Percentiles rank a stretch among this genome's conserved stretches.
Evolutionary conservation across 2,797 vertebrate genomes (phyloP).

Genomic region (Cynopterus sphinx): DNA sequence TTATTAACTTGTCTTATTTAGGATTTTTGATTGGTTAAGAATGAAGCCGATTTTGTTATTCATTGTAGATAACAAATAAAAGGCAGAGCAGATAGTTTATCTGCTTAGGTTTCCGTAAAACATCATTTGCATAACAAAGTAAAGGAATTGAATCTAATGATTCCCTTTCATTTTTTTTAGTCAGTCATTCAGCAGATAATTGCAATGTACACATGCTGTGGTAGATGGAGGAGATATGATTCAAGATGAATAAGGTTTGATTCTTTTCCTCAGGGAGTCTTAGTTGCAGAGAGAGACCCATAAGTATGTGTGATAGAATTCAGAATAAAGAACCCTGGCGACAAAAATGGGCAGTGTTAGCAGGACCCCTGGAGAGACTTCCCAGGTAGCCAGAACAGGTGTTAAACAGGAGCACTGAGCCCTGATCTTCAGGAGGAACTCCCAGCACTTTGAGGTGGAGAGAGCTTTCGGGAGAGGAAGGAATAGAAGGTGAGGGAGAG

Average conservation of each 20-base stretch:
- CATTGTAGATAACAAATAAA: not conserved
- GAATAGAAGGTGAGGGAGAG: not conserved
- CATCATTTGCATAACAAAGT: not conserved
- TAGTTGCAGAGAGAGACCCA: not conserved
- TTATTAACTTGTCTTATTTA: not conserved
- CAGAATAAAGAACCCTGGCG: not conserved
- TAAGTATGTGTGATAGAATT: not conserved
- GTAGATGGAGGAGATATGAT: not conserved
- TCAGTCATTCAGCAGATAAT: not conserved
- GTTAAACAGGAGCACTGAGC: not conserved
- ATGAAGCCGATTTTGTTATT: not conserved
- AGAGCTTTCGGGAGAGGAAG: not conserved
- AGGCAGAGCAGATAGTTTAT: not conserved
- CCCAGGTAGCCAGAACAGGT: not conserved
- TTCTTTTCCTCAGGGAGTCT: not conserved
- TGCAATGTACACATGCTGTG: not conserved
- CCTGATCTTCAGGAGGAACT: not conserved
- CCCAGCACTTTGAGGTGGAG: not conserved
- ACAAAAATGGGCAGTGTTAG: not conserved
- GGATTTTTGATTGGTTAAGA: not conserved
- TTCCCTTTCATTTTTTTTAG: not conserved
- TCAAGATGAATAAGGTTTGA: not conserved
- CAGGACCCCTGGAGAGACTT: not conserved
- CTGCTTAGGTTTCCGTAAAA: not conserved
- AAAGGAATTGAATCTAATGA: not conserved